Percentiles rank a stretch among this genome's conserved stretches.
phyloP scores from a whole-genome alignment of 1,140 invertebrate species.

The Gerris buenoi region DNA sequence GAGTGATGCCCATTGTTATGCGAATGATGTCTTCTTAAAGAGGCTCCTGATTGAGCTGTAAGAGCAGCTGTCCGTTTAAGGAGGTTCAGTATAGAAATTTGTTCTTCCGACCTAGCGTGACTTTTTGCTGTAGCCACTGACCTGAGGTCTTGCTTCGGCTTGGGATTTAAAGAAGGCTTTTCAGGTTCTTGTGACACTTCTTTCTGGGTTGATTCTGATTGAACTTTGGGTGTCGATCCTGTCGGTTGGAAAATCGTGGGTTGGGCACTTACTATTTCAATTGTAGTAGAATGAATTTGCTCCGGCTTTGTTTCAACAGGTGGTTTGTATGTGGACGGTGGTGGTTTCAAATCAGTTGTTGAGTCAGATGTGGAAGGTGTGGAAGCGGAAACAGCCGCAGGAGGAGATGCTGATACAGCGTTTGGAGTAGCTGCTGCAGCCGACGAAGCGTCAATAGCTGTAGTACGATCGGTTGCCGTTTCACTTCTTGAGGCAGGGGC shows the following conservation, averaged over 20 bases:
- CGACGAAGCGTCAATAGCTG: not conserved
- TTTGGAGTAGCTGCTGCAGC: not conserved
- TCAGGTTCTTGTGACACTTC: not conserved
- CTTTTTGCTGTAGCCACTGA: not conserved
- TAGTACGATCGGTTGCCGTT: not conserved
- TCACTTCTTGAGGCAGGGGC: not conserved
- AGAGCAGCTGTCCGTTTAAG: not conserved
- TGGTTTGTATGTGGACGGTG: not conserved
- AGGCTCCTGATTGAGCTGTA: no score
- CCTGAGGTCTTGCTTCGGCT: not conserved
- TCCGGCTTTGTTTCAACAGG: not conserved
- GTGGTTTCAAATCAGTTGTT: not conserved
- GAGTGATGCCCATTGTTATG: no score
- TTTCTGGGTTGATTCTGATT: not conserved
- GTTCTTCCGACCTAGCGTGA: not conserved
- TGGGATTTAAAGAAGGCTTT: no score
- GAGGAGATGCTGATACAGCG: not conserved
- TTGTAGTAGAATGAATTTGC: not conserved
- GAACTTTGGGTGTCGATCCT: not conserved
- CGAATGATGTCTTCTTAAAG: no score
- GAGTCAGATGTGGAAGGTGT: not conserved
- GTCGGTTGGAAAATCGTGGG: not conserved
- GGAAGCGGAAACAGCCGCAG: not conserved
- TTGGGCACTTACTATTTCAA: not conserved
- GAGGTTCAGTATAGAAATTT: not conserved